A percentile compares a stretch with the other conserved stretches of the same genome.
phyloP scores from a whole-genome alignment of 2,797 vertebrate species.

The Manis pentadactyla region DNA sequence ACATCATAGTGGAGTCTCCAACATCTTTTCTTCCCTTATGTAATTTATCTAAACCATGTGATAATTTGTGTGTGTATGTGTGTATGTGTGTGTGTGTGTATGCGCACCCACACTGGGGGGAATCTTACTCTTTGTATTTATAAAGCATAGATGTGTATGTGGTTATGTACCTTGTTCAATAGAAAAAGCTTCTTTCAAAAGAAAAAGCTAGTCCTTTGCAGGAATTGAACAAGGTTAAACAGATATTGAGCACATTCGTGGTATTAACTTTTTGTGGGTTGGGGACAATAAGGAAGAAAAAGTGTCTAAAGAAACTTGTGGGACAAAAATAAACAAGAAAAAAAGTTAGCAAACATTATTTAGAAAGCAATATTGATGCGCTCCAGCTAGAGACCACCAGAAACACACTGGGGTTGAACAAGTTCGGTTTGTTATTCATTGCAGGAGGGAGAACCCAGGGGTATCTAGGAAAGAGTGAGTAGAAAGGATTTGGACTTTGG shows the following conservation, averaged over 20 bases:
- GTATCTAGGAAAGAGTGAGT: not conserved
- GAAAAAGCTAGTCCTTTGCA: too few relatives aligned
- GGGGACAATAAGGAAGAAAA: not conserved
- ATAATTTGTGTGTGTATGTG: not conserved
- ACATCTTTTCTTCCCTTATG: not conserved
- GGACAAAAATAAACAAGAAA: not conserved
- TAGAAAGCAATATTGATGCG: not conserved
- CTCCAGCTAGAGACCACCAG: not conserved
- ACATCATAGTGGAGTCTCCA: not conserved
- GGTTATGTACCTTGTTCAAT: too few relatives aligned
- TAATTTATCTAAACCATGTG: not conserved
- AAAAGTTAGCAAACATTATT: not conserved
- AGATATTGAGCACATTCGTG: not conserved
- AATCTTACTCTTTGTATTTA: not conserved
- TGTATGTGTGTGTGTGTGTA: too few relatives aligned
- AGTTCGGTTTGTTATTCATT: not conserved
- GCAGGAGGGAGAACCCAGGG: not conserved
- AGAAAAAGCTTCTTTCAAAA: too few relatives aligned
- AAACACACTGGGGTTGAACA: not conserved
- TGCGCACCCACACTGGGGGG: not conserved
- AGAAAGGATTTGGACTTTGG: not conserved
- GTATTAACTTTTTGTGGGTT: not conserved
- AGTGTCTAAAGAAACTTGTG: not conserved
- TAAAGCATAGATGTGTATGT: not conserved
- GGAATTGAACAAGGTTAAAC: too few relatives aligned